A percentile compares a stretch with the other conserved stretches of the same genome.
Evolutionary conservation across 2,113 vertebrate genomes (phyloP).

Genomic region (Labrus mixtus): DNA sequence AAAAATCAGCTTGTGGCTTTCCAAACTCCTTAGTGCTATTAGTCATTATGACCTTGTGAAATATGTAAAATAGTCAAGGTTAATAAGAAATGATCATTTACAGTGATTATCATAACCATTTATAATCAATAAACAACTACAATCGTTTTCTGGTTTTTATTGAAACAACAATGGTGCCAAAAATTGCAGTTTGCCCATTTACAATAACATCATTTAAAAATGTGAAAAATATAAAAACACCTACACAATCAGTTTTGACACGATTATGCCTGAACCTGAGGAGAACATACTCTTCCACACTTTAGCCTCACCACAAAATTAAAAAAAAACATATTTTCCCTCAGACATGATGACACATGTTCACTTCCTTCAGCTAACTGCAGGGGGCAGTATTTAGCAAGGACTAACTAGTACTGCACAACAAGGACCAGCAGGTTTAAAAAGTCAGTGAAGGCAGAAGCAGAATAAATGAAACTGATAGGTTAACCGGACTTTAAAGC

Average conservation of each 20-base stretch:
- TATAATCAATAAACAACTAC: not conserved
- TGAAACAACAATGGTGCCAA: constrained; percentile 75
- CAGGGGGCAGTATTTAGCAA: constrained; percentile 1
- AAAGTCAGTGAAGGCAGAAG: constrained; percentile 57
- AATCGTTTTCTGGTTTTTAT: constrained; percentile 68
- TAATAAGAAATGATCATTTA: no score
- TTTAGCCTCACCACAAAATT: constrained; percentile 18
- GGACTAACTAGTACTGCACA: constrained; percentile 39
- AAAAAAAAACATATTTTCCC: not conserved
- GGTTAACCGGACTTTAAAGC: constrained; percentile 48
- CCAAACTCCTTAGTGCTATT: no score
- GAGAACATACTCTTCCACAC: constrained; percentile 59
- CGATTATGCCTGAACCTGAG: constrained; percentile 79
- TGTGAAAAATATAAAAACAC: constrained; percentile 72
- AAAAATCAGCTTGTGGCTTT: no score
- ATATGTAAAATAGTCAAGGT: no score
- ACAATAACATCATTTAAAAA: constrained; percentile 73
- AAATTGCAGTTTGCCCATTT: constrained; percentile 72
- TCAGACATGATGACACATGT: constrained; percentile 2
- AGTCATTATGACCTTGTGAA: not conserved
- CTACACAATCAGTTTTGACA: constrained; percentile 63
- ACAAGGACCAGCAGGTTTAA: constrained; percentile 48
- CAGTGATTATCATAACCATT: no score
- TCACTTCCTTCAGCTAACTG: not conserved
- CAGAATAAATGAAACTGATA: constrained; percentile 29